Evolutionary conservation across 2,797 vertebrate species (phyloP), one percentile per base, ranked within the genome.

Genomic region (Poeciliopsis paucimaculata): DNA sequence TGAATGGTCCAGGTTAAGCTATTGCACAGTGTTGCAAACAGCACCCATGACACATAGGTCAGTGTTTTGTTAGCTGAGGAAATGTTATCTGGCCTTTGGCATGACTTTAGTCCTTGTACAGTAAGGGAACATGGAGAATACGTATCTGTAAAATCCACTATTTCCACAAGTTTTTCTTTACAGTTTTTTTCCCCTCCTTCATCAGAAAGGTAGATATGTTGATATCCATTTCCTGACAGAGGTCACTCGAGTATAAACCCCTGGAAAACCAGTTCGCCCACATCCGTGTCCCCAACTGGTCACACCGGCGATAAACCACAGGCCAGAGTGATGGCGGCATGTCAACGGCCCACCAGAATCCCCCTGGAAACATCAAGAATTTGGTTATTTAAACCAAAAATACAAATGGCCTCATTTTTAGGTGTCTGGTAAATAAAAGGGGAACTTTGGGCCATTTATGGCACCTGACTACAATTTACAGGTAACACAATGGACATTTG

Each of bases 271-370:
- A 0, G 92, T 96, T 78, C 97, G 95, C 11, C 96, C 98, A 3
- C 98, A 99, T 88, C 98, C 98, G 0, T 97, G 97, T 82, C 98
- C 98, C 98, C 98, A 99, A 93, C 98, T 99, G 43, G 98, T 99
- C 92, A 99, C 97, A 85, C 98, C 98, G 1, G 97, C 97, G 34
- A 98, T 91, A 90, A 99, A 98, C 98, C 98, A 99, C 62, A 93
- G 96, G 57, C 97, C 97, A 0, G 96, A 96, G 45, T 87, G 83
- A 83, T 97, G 96, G 75, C 94, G 95, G 80, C 98, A 99, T 41
- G 97, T 95, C 89, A 99, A 87, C 0, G 98, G 98, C 1, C 98
- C 98, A 0, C 98, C 98, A 0, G 97, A 98, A 45, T 99, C 98
- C 0, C 98, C 98, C 98, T 99, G 93, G 8, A 78, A 18, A 28